phyloP scores from a whole-genome alignment of 92 coral and sea anemone genomes.

The Paramuricea clavata region DNA sequence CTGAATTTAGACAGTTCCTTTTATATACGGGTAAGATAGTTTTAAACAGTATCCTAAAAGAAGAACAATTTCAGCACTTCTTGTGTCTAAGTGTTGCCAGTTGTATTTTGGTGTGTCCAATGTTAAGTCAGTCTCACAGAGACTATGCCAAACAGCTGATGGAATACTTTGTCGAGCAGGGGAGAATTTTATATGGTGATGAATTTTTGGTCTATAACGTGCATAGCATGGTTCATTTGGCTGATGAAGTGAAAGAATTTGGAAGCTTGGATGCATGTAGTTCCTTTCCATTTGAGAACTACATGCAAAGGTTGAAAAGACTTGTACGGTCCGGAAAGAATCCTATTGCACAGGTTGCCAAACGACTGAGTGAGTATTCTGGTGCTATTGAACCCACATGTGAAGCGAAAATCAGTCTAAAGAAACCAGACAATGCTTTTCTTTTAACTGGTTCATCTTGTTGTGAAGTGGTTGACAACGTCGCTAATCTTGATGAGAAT shows the following conservation, averaged over 20 bases:
- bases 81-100: neutral
- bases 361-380: slow-evolving; percentile 2
- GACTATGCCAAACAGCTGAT: neutral
- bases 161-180: slow-evolving; percentile 20
- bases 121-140: neutral
- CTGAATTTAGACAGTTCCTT: neutral
- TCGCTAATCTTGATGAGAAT: neutral
- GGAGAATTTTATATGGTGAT: neutral
- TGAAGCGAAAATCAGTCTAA: neutral
- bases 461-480: slow-evolving; percentile 8
- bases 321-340: slow-evolving; percentile 20
- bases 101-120: slow-evolving; percentile 1
- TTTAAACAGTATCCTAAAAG: neutral
- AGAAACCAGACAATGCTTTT: slow-evolving; percentile 1
- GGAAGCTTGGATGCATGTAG: slow-evolving; percentile 6
- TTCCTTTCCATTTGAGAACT: too few species aligned
- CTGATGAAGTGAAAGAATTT: neutral
- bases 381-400: neutral
- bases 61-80: neutral
- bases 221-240: slow-evolving; percentile 3
- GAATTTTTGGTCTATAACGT: neutral
- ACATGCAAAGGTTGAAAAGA: too few species aligned
- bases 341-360: slow-evolving; percentile 13
- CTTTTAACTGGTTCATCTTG: slow-evolving; percentile 1
- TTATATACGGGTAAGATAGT: slow-evolving; percentile 2